Percentiles rank a stretch among this genome's conserved stretches.
phyloP scores from a whole-genome alignment of 2,888 invertebrate species.

The Lamellibrachia columna region DNA sequence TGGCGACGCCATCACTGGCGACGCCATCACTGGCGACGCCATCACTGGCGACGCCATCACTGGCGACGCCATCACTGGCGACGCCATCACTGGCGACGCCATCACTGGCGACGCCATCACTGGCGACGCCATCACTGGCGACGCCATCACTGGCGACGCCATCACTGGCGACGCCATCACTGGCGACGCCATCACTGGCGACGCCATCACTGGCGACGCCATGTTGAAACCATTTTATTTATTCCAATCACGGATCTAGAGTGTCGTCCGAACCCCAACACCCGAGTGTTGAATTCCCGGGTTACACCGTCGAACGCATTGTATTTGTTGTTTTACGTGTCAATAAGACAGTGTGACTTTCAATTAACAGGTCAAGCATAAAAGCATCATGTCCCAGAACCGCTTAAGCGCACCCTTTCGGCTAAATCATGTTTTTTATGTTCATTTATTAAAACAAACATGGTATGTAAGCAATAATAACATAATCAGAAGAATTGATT shows the following conservation, averaged over 20 bases:
- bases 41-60: background rate
- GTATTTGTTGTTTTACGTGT: background rate
- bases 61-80: background rate
- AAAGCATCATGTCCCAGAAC: no score
- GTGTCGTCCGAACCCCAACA: background rate
- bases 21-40: background rate
- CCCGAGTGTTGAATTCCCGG: background rate
- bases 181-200: background rate
- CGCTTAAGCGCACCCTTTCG: no score
- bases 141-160: background rate
- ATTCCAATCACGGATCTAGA: background rate
- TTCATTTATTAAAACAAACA: background rate
- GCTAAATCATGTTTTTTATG: no score
- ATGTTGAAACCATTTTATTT: background rate
- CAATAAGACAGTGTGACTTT: background rate
- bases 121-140: background rate
- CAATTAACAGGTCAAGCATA: no score
- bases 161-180: background rate
- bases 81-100: background rate
- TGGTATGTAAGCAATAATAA: no score
- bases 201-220: background rate
- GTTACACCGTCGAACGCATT: background rate
- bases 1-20: background rate
- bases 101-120: background rate
- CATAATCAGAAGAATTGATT: no score